These are phyloP conservation scores for Bombycilla garrulus DNA, from an alignment of 2,113 vertebrate species.

Conservation along the genomic window DNA sequence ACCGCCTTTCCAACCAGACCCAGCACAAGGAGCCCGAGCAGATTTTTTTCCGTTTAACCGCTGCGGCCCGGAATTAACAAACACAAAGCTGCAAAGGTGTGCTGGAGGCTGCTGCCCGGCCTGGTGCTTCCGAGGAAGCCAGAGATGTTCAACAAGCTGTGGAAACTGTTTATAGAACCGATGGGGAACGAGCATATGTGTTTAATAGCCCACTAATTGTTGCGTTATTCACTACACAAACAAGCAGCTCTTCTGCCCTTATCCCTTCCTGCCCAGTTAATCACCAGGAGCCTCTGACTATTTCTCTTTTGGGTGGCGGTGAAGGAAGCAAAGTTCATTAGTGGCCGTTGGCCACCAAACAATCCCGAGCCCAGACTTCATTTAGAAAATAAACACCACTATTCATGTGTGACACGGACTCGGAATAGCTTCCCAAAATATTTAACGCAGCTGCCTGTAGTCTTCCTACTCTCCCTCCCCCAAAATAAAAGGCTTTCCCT, in stretches of 20 bases:
- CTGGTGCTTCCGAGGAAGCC: neutral
- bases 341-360: constrained; percentile 24
- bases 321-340: constrained; percentile 64
- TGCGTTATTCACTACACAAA: constrained; percentile 60
- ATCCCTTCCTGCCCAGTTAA: constrained; percentile 61
- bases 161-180: constrained; percentile 27
- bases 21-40: neutral
- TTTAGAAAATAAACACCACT: constrained; percentile 52
- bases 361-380: neutral
- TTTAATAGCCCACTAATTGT: constrained; percentile 62
- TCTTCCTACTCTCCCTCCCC: neutral
- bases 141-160: neutral
- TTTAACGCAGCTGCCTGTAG: constrained; percentile 32
- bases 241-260: constrained; percentile 56
- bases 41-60: neutral
- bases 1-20: neutral
- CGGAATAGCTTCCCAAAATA: constrained; percentile 50
- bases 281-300: constrained; percentile 54
- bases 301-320: constrained; percentile 43
- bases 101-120: neutral
- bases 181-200: constrained; percentile 28
- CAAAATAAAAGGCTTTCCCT: neutral
- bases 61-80: neutral
- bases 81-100: neutral
- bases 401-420: neutral